Base-by-base conservation (phyloP, 2,797 vertebrate genomes). In the Cossypha niveicapilla region DNA sequence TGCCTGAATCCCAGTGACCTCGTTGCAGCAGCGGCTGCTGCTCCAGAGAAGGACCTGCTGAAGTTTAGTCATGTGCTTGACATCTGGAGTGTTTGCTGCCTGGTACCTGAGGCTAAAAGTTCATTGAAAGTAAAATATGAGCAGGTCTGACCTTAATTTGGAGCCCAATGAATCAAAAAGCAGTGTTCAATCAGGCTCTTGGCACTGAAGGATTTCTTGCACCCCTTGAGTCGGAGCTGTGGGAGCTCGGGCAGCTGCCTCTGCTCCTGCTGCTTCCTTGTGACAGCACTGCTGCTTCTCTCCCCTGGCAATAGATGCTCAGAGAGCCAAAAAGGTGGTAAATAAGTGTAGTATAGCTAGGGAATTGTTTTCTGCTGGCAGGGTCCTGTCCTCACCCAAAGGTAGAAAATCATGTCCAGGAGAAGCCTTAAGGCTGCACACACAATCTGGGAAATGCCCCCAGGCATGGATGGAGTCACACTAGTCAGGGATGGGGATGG, bases 61-160 rank as follows among this genome's bases (percentile, higher is more conserved):
- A 39, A 27, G 41, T 58, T 41, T 4, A 48, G 70, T 44, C 45
- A 1, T 13, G 1, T 37, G 45, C 37, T 74, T 67, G 50, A 77
- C 28, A 42, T 53, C 53, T 67, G 17, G 25, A 35, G 16, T 39
- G 51, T 39, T 75, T 84, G 44, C 23, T 73, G 39, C 60, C 70
- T 11, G 22, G 34, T 58, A 66, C 47, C 47, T 50, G 63, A 73
- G 61, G 74, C 73, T 86, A 75, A 83, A 90, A 48, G 70, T 75
- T 65, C 60, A 70, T n/a, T 81, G 76, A 50, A 87, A 85, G 48
- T 76, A 53, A 90, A 84, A 93, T 72, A 88, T 56, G 60, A 81
- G 34, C 44, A 60, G 53, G n/a, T 41, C 39, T 88, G 89, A 56
- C 53, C 81, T 90, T 91, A 87, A 80, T 90, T 88, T 89, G 67